These are phyloP conservation scores for Atrichornis clamosus DNA, from an alignment of 2,113 vertebrate species.

Conservation along the genomic window DNA sequence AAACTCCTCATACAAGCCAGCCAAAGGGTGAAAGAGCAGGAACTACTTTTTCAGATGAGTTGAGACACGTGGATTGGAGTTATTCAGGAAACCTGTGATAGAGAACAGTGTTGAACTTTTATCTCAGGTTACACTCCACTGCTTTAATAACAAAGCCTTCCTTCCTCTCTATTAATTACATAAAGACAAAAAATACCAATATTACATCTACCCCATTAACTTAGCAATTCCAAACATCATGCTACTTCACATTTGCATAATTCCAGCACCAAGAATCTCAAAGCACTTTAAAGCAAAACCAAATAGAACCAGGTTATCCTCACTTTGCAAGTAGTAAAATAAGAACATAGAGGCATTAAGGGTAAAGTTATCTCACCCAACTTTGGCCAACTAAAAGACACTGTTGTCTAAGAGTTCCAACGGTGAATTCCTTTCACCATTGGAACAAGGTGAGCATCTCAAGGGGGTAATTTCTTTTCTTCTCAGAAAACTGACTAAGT, in stretches of 20 bases:
- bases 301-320: background rate
- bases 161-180: background rate
- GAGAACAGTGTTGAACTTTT: background rate
- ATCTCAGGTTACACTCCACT: background rate
- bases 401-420: background rate
- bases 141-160: background rate
- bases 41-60: background rate
- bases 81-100: background rate
- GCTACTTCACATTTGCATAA: background rate
- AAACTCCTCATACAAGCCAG: background rate
- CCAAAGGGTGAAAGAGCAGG: background rate
- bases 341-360: background rate
- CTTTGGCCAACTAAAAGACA: background rate
- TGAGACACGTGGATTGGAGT: background rate
- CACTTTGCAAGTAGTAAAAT: background rate
- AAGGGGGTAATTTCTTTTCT: background rate
- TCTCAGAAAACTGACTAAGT: background rate
- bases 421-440: background rate
- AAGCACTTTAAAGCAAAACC: background rate
- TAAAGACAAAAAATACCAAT: background rate
- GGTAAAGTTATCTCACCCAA: background rate
- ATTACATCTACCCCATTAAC: conserved; percentile 5
- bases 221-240: background rate
- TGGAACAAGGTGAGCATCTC: background rate
- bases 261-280: background rate